Conservation (phyloP, 2,797 vertebrate genomes). For the Leontopithecus rosalia region DNA sequence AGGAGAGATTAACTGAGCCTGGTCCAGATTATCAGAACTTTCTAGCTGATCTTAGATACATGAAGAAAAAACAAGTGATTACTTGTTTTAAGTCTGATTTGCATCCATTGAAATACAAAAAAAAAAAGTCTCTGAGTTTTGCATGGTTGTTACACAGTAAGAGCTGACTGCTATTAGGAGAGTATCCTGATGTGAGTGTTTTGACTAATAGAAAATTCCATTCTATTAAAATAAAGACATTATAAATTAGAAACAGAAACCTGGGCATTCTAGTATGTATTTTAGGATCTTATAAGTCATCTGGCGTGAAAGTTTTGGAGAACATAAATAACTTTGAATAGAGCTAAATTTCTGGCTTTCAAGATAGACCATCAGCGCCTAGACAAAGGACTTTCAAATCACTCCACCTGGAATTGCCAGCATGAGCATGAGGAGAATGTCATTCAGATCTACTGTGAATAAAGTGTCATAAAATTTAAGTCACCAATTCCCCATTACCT, state of each 20-base stretch:
- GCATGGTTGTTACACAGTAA: neutral
- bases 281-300: neutral
- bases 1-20: neutral
- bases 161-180: neutral
- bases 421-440: neutral
- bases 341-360: neutral
- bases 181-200: neutral
- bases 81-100: neutral
- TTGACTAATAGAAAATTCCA: neutral
- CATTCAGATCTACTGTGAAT: neutral
- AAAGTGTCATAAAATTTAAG: neutral
- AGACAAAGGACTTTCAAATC: neutral
- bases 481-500: neutral
- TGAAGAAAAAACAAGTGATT: neutral
- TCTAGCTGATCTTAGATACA: neutral
- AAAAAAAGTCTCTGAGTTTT: neutral
- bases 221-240: neutral
- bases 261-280: neutral
- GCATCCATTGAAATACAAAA: neutral
- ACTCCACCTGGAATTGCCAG: neutral
- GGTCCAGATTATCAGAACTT: neutral
- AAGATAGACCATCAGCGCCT: neutral
- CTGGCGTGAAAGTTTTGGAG: neutral
- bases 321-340: neutral
- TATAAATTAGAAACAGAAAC: neutral